phyloP scores from a whole-genome alignment of 1,140 invertebrate genomes.

The Centruroides sculpturatus region DNA sequence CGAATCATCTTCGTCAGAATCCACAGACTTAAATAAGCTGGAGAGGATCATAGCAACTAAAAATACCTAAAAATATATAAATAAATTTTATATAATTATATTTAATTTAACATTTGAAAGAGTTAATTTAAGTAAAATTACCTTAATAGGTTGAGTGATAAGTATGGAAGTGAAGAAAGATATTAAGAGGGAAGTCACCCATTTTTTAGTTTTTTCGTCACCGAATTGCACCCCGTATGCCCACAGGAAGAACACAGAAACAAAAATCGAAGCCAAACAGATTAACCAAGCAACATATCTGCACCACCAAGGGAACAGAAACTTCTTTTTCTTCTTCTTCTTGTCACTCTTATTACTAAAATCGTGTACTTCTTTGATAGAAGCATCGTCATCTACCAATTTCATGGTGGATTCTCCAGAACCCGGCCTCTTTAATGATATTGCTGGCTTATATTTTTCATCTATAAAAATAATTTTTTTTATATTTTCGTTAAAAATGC shows the following conservation, averaged over 20 bases:
- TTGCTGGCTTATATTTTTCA: no score
- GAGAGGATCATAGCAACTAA: constrained; percentile 36
- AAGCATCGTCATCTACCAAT: no score
- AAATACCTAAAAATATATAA: constrained; percentile 28
- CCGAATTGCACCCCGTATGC: constrained; percentile 40
- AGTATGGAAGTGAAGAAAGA: constrained; percentile 40
- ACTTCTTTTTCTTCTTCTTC: constrained; percentile 17
- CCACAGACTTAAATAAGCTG: constrained; percentile 34
- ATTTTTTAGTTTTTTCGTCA: constrained; percentile 39
- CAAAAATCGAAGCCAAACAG: constrained; percentile 28
- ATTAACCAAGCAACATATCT: constrained; percentile 36
- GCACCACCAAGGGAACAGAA: constrained; percentile 36
- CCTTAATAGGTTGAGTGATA: constrained; percentile 41
- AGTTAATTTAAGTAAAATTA: constrained; percentile 21
- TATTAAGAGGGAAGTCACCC: constrained; percentile 39
- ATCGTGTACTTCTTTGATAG: no score
- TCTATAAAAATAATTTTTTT: no score
- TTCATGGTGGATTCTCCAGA: no score
- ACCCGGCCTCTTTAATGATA: no score
- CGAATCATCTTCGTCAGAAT: constrained; percentile 33
- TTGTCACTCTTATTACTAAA: constrained; percentile 3
- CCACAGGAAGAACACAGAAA: constrained; percentile 36
- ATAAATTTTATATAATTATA: not conserved
- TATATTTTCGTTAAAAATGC: no score
- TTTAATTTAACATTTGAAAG: not conserved